A percentile compares a stretch with the other conserved stretches of the same genome.
Conservation (phyloP, 2,113 vertebrate genomes). For the Mobula hypostoma region DNA sequence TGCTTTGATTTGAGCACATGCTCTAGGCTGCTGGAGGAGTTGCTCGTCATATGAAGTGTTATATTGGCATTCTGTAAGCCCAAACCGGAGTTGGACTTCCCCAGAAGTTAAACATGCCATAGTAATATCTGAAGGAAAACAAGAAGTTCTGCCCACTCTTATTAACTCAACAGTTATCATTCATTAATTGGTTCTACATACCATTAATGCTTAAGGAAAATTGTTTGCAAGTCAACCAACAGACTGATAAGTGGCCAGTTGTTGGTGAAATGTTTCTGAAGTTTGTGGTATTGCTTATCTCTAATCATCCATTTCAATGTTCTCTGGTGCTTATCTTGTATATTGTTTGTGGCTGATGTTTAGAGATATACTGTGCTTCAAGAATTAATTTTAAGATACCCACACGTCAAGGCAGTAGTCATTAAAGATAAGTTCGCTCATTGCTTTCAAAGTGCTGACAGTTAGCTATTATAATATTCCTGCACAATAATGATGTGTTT, state of each 20-base stretch:
- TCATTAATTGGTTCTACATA: neutral
- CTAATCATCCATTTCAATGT: neutral
- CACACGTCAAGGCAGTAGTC: neutral
- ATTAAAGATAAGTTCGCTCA: neutral
- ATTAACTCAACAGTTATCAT: neutral
- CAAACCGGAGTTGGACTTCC: neutral
- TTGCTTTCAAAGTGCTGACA: neutral
- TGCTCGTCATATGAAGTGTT: neutral
- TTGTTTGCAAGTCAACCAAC: neutral
- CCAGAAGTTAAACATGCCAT: neutral
- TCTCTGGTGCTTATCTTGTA: neutral
- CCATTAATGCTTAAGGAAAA: neutral
- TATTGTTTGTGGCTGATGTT: neutral
- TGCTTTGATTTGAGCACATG: neutral
- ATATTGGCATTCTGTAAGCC: neutral
- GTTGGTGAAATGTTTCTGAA: neutral
- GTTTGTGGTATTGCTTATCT: neutral
- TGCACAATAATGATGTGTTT: no score
- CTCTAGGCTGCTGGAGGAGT: neutral
- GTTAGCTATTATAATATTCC: neutral
- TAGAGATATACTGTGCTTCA: neutral
- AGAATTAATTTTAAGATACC: neutral
- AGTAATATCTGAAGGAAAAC: neutral
- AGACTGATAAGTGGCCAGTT: no score
- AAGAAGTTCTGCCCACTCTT: neutral